A percentile compares a stretch with the other conserved stretches of the same genome.
Conservation (phyloP, 35 echinoderm and acorn worm genomes). For the Ophioderma brevispina region DNA sequence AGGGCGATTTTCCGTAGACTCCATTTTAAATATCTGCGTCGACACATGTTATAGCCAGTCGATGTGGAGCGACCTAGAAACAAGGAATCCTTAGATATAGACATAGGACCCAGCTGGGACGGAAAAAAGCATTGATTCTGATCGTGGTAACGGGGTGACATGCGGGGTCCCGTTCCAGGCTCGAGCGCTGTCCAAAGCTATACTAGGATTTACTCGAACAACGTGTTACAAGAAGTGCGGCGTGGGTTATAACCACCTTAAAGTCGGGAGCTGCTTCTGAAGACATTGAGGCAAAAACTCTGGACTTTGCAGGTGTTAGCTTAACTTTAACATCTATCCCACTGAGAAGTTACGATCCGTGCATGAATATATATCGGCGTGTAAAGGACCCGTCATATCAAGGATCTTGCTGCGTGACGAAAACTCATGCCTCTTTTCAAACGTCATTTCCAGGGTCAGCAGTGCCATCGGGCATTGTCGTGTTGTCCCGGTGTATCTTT, state of each 20-base stretch:
- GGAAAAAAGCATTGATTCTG: conserved; percentile 11
- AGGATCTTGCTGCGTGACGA: conserved; percentile 31
- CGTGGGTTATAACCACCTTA: conserved; percentile 27
- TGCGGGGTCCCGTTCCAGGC: conserved; percentile 37
- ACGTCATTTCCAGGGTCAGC: conserved; percentile 32
- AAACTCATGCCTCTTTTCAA: conserved; percentile 43
- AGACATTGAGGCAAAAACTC: conserved; percentile 45
- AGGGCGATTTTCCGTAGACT: conserved; percentile 30
- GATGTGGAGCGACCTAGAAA: conserved; percentile 37
- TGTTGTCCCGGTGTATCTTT: conserved; percentile 54
- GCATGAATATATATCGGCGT: conserved; percentile 56
- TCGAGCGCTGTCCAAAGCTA: background rate
- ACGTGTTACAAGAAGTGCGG: conserved; percentile 12
- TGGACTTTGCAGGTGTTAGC: conserved; percentile 22
- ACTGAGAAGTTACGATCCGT: conserved; percentile 25
- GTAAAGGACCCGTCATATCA: conserved; percentile 54
- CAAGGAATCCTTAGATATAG: conserved; percentile 7
- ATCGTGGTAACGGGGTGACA: background rate
- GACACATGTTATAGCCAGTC: conserved; percentile 34
- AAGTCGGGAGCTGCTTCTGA: background rate
- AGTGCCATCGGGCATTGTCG: conserved; percentile 6
- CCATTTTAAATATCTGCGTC: conserved; percentile 39
- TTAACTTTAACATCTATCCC: conserved; percentile 50
- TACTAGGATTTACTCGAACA: conserved; percentile 30
- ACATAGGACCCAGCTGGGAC: conserved; percentile 20